Conservation (phyloP, 2,888 invertebrate species). For the Bombylius discolor region DNA sequence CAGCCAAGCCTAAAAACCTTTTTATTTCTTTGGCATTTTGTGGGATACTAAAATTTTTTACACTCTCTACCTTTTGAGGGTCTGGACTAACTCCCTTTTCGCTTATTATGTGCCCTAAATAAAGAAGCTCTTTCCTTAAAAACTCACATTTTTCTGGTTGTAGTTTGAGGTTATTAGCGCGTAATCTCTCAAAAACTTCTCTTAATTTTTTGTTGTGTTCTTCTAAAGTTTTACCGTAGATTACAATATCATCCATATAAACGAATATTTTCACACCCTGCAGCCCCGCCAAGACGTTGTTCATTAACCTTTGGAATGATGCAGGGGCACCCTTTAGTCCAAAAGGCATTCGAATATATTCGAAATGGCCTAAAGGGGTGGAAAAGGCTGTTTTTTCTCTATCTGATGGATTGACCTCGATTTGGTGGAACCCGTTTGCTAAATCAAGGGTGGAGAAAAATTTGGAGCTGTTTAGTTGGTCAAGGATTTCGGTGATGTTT, state of each 20-base stretch:
- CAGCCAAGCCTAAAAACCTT: conserved; percentile 16
- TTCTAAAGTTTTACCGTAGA: neutral
- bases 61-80: neutral
- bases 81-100: conserved; percentile 15
- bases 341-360: neutral
- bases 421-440: neutral
- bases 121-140: conserved; percentile 11
- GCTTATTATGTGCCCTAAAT: conserved; percentile 21
- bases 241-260: neutral
- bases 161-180: conserved; percentile 16
- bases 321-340: neutral
- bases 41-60: conserved; percentile 7
- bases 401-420: neutral
- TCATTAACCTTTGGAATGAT: neutral
- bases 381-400: neutral
- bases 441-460: neutral
- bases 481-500: neutral
- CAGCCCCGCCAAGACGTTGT: neutral
- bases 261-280: neutral
- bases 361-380: neutral
- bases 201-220: neutral
- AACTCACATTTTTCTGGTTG: conserved; percentile 19
- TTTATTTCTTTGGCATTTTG: conserved; percentile 16
- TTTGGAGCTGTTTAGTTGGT: neutral
- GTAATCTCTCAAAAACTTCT: neutral